phyloP scores from a whole-genome alignment of 1,140 invertebrate genomes.

The Dryas iulia region DNA sequence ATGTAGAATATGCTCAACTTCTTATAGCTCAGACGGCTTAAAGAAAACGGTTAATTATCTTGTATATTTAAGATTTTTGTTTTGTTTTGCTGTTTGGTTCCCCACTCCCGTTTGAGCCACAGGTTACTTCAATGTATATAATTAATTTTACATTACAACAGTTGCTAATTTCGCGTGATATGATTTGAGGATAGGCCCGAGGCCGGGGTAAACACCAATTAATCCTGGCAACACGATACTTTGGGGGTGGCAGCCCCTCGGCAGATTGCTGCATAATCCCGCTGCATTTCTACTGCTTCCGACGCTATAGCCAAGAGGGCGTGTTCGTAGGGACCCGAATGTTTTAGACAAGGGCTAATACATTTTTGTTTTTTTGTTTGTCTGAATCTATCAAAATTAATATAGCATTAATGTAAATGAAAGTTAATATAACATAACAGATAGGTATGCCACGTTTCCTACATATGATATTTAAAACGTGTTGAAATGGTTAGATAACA shows the following conservation, averaged over 20 bases:
- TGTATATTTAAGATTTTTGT: not conserved
- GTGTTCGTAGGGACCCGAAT: conserved; percentile 37
- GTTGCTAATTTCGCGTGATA: conserved; percentile 68
- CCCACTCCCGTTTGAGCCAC: not conserved
- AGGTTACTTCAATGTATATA: conserved; percentile 32
- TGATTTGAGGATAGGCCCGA: conserved; percentile 62
- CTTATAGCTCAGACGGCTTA: not conserved
- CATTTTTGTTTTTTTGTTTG: conserved; percentile 60
- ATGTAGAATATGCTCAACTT: not conserved
- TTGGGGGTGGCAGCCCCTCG: conserved; percentile 43
- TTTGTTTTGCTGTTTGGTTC: not conserved
- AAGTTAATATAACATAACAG: not conserved
- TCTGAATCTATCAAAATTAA: conserved; percentile 39
- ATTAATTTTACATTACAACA: conserved; percentile 73
- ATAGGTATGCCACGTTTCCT: too few species aligned
- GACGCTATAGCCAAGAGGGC: conserved; percentile 54
- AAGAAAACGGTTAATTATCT: not conserved
- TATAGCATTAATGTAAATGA: not conserved
- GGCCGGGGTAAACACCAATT: conserved; percentile 49
- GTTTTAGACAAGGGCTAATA: conserved; percentile 46
- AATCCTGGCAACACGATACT: conserved; percentile 67
- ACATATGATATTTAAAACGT: too few species aligned
- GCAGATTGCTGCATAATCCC: conserved; percentile 71
- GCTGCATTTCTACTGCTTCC: conserved; percentile 73
- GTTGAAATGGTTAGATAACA: not conserved